Percentiles rank a stretch among this genome's conserved stretches.
These are phyloP conservation scores for Bilobella aurantiaca DNA, from an alignment of 1,140 invertebrate species.

Conservation along the genomic window DNA sequence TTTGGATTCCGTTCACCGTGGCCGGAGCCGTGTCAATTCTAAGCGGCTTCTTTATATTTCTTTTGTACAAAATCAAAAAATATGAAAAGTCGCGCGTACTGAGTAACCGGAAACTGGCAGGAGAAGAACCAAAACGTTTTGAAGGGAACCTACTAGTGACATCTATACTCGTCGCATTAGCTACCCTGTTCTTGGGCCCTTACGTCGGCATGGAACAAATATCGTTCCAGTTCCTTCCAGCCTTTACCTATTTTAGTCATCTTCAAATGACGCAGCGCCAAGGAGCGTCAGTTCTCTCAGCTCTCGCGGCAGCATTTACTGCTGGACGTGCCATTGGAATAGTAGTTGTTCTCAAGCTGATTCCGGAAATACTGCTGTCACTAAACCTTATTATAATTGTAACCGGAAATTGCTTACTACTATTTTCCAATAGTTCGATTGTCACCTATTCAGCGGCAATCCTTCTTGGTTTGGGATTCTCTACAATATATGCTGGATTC, in stretches of 20 bases:
- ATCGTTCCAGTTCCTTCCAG: conserved; percentile 10
- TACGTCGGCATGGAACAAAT: conserved; percentile 15
- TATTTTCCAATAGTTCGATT: background rate
- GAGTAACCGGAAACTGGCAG: background rate
- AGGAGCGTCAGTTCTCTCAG: background rate
- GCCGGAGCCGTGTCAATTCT: background rate
- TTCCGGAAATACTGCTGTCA: conserved; percentile 2
- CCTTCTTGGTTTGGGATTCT: conserved; percentile 11
- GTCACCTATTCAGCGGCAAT: background rate
- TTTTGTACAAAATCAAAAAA: background rate
- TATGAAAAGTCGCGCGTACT: background rate
- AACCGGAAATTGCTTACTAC: background rate
- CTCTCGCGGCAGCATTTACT: conserved; percentile 1
- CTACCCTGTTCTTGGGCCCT: background rate
- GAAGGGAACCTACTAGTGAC: background rate
- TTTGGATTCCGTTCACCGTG: background rate
- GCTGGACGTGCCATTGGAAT: conserved; percentile 9
- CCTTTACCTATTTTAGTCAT: conserved; percentile 4
- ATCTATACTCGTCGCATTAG: background rate
- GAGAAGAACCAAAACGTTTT: background rate
- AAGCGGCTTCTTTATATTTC: background rate
- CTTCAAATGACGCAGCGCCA: background rate
- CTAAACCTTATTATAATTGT: conserved; percentile 6
- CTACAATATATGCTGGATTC: conserved; percentile 9
- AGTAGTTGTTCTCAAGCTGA: conserved; percentile 9